Evolutionary conservation across 2,797 vertebrate species (phyloP), one percentile per base, ranked within the genome.

Genomic region (Apogon talboti): DNA sequence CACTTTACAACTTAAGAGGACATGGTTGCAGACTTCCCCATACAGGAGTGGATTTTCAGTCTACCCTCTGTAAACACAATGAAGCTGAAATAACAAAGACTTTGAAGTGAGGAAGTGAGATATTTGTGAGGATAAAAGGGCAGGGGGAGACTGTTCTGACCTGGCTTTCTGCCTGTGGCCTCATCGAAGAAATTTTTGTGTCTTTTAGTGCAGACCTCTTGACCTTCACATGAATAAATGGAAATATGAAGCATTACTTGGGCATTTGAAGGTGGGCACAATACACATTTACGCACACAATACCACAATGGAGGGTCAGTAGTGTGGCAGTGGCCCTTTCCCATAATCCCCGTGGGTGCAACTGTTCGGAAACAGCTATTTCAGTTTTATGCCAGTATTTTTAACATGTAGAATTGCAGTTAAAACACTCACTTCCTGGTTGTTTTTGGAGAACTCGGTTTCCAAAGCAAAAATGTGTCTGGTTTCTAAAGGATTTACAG

Each of bases 21-120:
- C 68, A 41, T 66, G 69, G 71, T 54, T 53, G 78, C 57, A 55
- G 12, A 66, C 48, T 24, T 67, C n/a, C 16, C 12, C 19, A 4
- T 66, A 47, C 43, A 62, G 44, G 73, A 38, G 48, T 63, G 60
- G 57, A 46, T 69, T 46, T 58, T 65, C 44, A 64, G 74, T 58
- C 62, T 28, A 13, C 18, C 30, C 37, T 51, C 24, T 52, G 18
- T 66, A 87, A 90, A 90, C 87, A 87, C 38, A 11, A 51, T 74
- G 61, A 91, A 89, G 88, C 91, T 91, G 90, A 88, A 90, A 90
- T 72, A 91, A 91, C 89, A 91, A 58, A 37, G 70, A 42, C 66
- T 85, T 86, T 90, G 87, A 89, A 75, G 80, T 74, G 71, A 87
- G 91, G 91, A 92, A 91, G 82, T 71, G 66, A 59, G 74, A 86